Conservation (phyloP, 2,888 invertebrate genomes). For the Scaptomyza parva region DNA sequence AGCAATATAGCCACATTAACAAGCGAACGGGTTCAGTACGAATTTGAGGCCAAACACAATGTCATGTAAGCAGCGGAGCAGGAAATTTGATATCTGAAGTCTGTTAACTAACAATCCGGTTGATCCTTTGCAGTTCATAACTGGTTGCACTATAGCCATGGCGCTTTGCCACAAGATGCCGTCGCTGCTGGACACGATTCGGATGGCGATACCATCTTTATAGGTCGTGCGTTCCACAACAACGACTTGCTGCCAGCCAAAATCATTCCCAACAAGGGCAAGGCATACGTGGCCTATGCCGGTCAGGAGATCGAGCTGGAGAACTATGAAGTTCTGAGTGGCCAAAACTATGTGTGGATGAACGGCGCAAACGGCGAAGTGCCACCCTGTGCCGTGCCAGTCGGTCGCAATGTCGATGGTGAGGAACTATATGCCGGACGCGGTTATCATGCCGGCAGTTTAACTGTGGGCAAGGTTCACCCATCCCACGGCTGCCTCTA, state of each 20-base stretch:
- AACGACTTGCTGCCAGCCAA: constrained; percentile 88
- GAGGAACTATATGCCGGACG: constrained; percentile 90
- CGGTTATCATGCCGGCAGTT: constrained; percentile 88
- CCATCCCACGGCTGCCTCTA: constrained; percentile 85
- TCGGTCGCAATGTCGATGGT: constrained; percentile 88
- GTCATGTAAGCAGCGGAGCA: constrained; percentile 61
- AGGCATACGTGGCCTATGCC: constrained; percentile 88
- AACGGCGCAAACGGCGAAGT: constrained; percentile 87
- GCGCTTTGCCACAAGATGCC: constrained; percentile 82
- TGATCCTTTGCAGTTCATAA: constrained; percentile 80
- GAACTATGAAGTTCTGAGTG: constrained; percentile 88
- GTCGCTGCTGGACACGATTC: constrained; percentile 88
- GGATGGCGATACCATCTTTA: constrained; percentile 90
- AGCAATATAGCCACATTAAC: not conserved
- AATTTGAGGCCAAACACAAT: constrained; percentile 38
- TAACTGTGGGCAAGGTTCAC: constrained; percentile 90
- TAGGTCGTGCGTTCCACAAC: constrained; percentile 89
- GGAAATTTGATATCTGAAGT: not conserved
- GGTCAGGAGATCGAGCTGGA: constrained; percentile 88
- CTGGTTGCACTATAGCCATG: constrained; percentile 85
- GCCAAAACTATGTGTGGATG: constrained; percentile 88
- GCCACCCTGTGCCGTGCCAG: constrained; percentile 88
- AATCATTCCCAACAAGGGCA: constrained; percentile 87
- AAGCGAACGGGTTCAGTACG: constrained; percentile 39
- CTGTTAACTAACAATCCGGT: constrained; percentile 7